A percentile compares a stretch with the other conserved stretches of the same genome.
Evolutionary conservation across 2,113 vertebrate genomes (phyloP).

Genomic region (Alligator sinensis): DNA sequence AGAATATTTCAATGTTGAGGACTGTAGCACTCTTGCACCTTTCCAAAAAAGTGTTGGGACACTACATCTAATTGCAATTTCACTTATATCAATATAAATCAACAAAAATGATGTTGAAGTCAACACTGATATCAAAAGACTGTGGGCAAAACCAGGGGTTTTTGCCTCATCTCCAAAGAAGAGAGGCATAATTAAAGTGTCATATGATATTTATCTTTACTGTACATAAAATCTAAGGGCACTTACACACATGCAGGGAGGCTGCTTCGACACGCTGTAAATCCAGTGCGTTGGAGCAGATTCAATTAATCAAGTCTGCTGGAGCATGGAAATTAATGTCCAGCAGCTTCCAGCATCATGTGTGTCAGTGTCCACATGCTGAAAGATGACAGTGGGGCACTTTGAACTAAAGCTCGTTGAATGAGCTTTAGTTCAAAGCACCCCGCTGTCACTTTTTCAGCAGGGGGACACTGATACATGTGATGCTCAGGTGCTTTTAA

Average conservation of each 20-base stretch:
- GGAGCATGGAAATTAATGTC: too few species aligned
- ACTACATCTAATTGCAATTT: neutral
- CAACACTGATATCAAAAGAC: neutral
- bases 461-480: too few species aligned
- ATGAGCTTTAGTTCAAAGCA: too few species aligned
- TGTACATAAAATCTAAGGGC: neutral
- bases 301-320: too few species aligned
- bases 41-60: neutral
- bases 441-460: too few species aligned
- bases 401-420: too few species aligned
- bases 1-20: neutral
- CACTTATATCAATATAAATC: neutral
- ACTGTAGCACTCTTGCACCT: neutral
- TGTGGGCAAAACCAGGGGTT: neutral
- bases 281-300: too few species aligned
- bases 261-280: neutral
- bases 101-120: neutral
- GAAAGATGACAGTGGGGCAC: too few species aligned
- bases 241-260: neutral
- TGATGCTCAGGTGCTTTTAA: too few species aligned
- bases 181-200: neutral
- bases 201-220: neutral
- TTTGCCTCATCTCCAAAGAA: accelerated
- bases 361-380: too few species aligned
- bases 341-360: too few species aligned